A percentile compares a stretch with the other conserved stretches of the same genome.
Conservation (phyloP, 1,140 invertebrate genomes). For the Ips typographus region DNA sequence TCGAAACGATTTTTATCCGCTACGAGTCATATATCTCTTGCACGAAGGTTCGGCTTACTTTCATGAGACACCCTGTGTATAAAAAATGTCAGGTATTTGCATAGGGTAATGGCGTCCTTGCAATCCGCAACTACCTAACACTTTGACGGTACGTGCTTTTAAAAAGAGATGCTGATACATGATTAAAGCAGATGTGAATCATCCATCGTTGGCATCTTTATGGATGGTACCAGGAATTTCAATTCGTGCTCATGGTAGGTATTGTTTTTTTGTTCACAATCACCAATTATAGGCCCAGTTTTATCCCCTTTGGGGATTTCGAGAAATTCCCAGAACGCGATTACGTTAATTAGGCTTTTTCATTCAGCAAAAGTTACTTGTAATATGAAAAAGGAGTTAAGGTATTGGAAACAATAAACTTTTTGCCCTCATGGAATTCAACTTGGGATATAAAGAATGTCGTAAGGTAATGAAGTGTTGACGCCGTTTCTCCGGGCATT, state of each 20-base stretch:
- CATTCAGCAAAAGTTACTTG: neutral
- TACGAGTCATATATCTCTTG: slow-evolving; percentile 11
- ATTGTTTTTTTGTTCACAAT: neutral
- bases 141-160: slow-evolving; percentile 6
- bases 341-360: neutral
- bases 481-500: too few species aligned
- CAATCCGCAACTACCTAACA: slow-evolving; percentile 6
- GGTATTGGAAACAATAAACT: neutral
- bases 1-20: slow-evolving; percentile 16
- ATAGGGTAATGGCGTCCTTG: slow-evolving; percentile 27
- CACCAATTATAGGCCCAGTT: neutral
- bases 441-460: too few species aligned
- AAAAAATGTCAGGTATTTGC: slow-evolving; percentile 24
- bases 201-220: slow-evolving; percentile 21
- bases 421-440: too few species aligned
- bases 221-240: slow-evolving; percentile 3
- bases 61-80: slow-evolving; percentile 5
- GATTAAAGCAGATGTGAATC: slow-evolving; percentile 25
- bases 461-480: too few species aligned
- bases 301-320: neutral
- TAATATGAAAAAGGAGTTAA: neutral
- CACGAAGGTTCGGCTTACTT: slow-evolving; percentile 10
- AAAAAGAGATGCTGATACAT: slow-evolving; percentile 11
- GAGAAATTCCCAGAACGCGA: neutral
- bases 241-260: slow-evolving; percentile 5